Evolutionary conservation across 2,113 vertebrate genomes (phyloP), one percentile per base, ranked within the genome.

Genomic region (Hippopotamus amphibius): DNA sequence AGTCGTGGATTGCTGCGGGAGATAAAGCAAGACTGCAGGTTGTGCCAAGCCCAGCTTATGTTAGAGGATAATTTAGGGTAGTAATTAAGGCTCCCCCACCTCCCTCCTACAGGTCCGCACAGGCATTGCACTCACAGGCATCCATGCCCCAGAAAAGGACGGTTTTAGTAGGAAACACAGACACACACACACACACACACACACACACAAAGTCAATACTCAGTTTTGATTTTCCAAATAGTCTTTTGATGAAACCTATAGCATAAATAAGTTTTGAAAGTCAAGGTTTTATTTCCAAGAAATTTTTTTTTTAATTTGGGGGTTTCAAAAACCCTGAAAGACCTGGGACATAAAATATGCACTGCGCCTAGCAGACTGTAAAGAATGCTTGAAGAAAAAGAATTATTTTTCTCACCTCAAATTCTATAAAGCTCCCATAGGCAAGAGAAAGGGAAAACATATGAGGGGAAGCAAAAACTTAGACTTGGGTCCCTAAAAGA

Each of bases 311-410:
- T 33, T 30, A 55, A 43, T 81, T 82, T 89, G 12, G 17, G 13
- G 4, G 19, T 93, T 92, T 97, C n/a, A 41, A 83, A 79, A 90
- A 48, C 19, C 53, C 15, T 24, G 22, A 50, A 90, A 66, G 5
- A 82, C 11, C 61, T 41, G 22, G 55, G 46, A 86, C 28, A 46
- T 83, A 90, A 81, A 83, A n/a, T 37, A 63, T 3, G 21, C 8
- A 63, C 11, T 53, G 12, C 5, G 43, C 11, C 7, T 86, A 68
- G n/a, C 12, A 80, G 41, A 21, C 6, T 79, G 7, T 72, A 26
- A 85, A 69, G 46, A 71, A 43, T 1, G 66, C 30, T n/a, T 41
- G 30, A 43, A 21, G 41, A 84, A 79, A 72, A 79, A 26, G 4
- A 72, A 4, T 37, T 92, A 7, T 11, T 50, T 80, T 57, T 77